phyloP scores from a whole-genome alignment of 1,140 invertebrate species.

The Drosophila triauraria region DNA sequence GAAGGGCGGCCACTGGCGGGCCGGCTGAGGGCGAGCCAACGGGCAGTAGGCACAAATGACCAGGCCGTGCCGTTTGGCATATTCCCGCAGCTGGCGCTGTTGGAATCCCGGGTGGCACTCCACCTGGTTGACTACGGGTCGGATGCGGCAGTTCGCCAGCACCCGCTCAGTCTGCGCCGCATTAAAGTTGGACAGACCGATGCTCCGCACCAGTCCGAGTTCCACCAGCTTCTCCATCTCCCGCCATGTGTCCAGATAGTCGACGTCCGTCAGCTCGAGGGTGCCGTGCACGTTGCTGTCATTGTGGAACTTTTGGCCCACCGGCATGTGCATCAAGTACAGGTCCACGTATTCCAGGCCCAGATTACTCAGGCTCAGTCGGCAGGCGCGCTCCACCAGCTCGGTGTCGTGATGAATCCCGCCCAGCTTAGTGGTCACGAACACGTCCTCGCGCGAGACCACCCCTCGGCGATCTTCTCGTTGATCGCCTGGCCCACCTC shows the following conservation, averaged over 20 bases:
- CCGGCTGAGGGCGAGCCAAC: constrained; percentile 89
- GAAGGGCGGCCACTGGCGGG: constrained; percentile 84
- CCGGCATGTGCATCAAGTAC: constrained; percentile 93
- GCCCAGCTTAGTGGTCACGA: constrained; percentile 88
- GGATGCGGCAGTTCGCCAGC: constrained; percentile 88
- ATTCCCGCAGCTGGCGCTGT: constrained; percentile 90
- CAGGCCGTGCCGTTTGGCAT: constrained; percentile 89
- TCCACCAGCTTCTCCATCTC: too few species aligned
- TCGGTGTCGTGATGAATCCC: constrained; percentile 80
- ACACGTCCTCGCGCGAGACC: constrained; percentile 89
- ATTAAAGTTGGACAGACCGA: constrained; percentile 97
- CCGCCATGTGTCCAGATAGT: constrained; percentile 97
- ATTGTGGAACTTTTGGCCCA: constrained; percentile 84
- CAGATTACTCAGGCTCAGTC: constrained; percentile 88
- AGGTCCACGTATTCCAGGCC: constrained; percentile 91
- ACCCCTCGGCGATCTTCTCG: constrained; percentile 88
- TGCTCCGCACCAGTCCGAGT: constrained; percentile 90
- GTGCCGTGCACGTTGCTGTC: constrained; percentile 80
- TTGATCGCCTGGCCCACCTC: constrained; percentile 91
- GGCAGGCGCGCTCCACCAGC: constrained; percentile 79
- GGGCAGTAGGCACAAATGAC: constrained; percentile 92
- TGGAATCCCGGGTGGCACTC: constrained; percentile 95
- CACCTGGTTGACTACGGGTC: constrained; percentile 91
- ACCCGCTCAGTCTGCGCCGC: constrained; percentile 91
- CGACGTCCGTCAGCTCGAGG: constrained; percentile 86